Conservation (phyloP, 2,888 invertebrate species). For the Drosophila mercatorum region DNA sequence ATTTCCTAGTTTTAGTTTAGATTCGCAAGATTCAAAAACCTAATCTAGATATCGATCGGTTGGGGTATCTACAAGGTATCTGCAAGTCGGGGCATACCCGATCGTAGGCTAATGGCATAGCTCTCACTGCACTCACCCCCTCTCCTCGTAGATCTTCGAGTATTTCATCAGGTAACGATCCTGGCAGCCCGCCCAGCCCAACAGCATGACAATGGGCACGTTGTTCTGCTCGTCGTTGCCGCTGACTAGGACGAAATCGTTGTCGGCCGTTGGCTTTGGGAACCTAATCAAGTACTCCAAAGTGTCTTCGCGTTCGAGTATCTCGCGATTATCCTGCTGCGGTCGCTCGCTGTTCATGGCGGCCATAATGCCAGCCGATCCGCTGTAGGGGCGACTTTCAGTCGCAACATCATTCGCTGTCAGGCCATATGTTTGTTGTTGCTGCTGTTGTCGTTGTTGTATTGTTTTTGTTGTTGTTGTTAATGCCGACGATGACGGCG, state of each 20-base stretch:
- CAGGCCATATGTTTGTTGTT: slow-evolving; percentile 56
- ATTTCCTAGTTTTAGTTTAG: no score
- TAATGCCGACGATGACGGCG: slow-evolving; percentile 37
- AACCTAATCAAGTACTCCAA: slow-evolving; percentile 88
- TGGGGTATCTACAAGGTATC: no score
- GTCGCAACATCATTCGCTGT: slow-evolving; percentile 43
- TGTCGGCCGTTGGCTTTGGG: slow-evolving; percentile 85
- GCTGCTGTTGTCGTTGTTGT: background rate
- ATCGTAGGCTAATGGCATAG: no score
- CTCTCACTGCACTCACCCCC: slow-evolving; percentile 86
- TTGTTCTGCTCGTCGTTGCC: slow-evolving; percentile 86
- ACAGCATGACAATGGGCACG: slow-evolving; percentile 89
- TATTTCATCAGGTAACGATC: slow-evolving; percentile 92
- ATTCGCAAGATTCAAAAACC: no score
- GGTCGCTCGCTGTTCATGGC: background rate
- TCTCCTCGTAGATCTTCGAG: slow-evolving; percentile 90
- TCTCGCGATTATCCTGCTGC: slow-evolving; percentile 28
- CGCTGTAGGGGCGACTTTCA: slow-evolving; percentile 49
- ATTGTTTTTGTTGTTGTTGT: slow-evolving; percentile 4
- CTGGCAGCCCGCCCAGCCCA: slow-evolving; percentile 93
- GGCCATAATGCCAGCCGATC: slow-evolving; percentile 32
- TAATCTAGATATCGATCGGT: no score
- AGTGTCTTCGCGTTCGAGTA: slow-evolving; percentile 83
- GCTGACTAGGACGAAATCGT: slow-evolving; percentile 86
- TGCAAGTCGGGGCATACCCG: no score